Percentiles rank a stretch among this genome's conserved stretches.
Conservation (phyloP, 2,888 invertebrate species). For the Athrips mouffetella region DNA sequence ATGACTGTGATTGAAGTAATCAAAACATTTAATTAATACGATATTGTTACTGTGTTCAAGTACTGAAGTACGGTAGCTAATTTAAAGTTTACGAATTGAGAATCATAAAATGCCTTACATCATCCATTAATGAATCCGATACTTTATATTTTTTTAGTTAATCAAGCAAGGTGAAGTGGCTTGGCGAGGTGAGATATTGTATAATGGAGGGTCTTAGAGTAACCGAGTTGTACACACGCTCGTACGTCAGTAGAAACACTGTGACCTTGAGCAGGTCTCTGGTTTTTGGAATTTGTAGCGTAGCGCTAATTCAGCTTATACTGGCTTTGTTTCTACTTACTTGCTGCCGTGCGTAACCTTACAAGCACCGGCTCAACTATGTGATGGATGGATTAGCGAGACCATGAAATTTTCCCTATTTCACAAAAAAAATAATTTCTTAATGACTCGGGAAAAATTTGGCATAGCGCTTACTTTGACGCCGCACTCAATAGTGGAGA, state of each 20-base stretch:
- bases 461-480: no score
- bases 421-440: no score
- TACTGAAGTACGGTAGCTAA: constrained; percentile 1
- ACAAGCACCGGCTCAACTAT: no score
- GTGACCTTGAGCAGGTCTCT: no score
- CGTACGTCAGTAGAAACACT: not conserved
- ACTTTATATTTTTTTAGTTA: constrained; percentile 3
- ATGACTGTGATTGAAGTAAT: not conserved
- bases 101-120: constrained; percentile 1
- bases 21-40: not conserved
- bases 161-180: constrained; percentile 6
- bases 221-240: not conserved
- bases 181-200: not conserved
- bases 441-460: no score
- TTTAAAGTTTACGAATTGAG: not conserved
- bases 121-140: constrained; percentile 8
- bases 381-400: no score
- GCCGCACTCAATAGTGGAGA: no score
- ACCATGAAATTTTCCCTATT: no score
- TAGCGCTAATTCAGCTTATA: no score
- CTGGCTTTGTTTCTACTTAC: no score
- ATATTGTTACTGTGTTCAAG: not conserved
- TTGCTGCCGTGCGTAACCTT: no score
- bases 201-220: not conserved
- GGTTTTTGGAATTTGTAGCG: no score